Percentiles rank a stretch among this genome's conserved stretches.
phyloP scores from a whole-genome alignment of 1,140 invertebrate genomes.

The Venustaconcha ellipsiformis region DNA sequence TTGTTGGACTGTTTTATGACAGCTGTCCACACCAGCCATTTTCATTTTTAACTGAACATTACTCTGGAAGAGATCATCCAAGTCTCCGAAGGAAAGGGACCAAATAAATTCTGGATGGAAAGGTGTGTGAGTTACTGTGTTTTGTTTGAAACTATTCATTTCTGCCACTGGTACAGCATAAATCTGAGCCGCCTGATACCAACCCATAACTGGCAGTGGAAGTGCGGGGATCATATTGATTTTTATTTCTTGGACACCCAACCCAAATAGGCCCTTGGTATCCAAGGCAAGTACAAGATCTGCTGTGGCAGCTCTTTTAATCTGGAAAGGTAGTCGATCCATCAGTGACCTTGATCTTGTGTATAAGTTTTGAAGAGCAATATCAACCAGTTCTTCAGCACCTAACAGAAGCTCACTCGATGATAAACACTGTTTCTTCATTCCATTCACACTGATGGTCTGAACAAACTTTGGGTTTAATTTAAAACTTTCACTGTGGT shows the following conservation, averaged over 20 bases:
- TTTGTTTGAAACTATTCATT: slow-evolving; percentile 18
- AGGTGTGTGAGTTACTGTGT: slow-evolving; percentile 7
- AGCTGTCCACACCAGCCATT: slow-evolving; percentile 32
- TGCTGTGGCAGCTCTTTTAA: slow-evolving; percentile 39
- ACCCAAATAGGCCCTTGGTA: slow-evolving; percentile 47
- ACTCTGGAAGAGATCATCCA: slow-evolving; percentile 36
- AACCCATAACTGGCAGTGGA: slow-evolving; percentile 35
- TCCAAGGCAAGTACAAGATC: slow-evolving; percentile 45
- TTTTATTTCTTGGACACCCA: slow-evolving; percentile 48
- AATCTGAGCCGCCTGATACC: slow-evolving; percentile 34
- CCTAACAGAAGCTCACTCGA: slow-evolving; percentile 29
- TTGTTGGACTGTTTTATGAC: slow-evolving; percentile 46
- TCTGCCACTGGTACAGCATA: slow-evolving; percentile 5
- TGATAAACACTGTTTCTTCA: slow-evolving; percentile 30
- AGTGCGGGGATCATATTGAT: slow-evolving; percentile 52
- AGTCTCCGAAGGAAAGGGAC: slow-evolving; percentile 39
- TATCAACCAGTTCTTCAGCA: slow-evolving; percentile 42
- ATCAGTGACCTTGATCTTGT: slow-evolving; percentile 41
- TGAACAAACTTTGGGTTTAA: no score
- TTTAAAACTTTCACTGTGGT: no score
- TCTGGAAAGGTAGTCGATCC: slow-evolving; percentile 53
- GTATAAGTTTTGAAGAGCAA: slow-evolving; percentile 46
- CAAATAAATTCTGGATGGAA: slow-evolving; percentile 42
- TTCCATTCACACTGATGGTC: slow-evolving; percentile 15
- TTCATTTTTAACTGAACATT: slow-evolving; percentile 35